Evolutionary conservation across 2,888 invertebrate species (phyloP).

Genomic region (Trichacis sp.): DNA sequence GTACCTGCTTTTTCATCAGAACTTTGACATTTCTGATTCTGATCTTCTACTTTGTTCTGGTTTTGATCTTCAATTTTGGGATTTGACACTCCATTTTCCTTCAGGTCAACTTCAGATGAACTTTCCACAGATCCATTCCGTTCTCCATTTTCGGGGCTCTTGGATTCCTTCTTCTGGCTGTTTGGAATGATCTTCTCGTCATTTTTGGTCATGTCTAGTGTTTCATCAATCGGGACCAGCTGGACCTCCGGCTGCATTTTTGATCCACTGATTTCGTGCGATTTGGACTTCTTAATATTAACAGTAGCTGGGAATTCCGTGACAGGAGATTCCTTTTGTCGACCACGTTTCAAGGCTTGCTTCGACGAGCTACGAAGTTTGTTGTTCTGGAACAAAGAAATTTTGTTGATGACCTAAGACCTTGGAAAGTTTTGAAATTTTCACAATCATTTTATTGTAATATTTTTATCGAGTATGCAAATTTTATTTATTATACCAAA

Average conservation of each 20-base stretch:
- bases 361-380: constrained; percentile 31
- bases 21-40: no score
- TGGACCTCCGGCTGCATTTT: constrained; percentile 17
- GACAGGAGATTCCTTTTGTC: no score
- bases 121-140: constrained; percentile 16
- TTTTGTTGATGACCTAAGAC: no score
- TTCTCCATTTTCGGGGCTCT: constrained; percentile 12
- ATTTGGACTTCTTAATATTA: neutral
- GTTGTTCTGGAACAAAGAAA: constrained; percentile 24
- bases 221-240: neutral
- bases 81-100: constrained; percentile 19
- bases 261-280: neutral
- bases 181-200: constrained; percentile 21
- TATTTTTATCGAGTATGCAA: no score
- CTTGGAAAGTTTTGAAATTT: no score
- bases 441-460: no score
- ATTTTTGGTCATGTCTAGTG: constrained; percentile 15
- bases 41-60: constrained; percentile 11
- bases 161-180: constrained; percentile 22
- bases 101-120: constrained; percentile 10
- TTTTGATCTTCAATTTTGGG: constrained; percentile 8
- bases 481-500: no score
- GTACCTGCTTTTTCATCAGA: no score
- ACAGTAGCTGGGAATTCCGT: neutral
- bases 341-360: neutral